Evolutionary conservation across 2,888 invertebrate genomes (phyloP), one percentile per base, ranked within the genome.

Genomic region (Noctua fimbriata): DNA sequence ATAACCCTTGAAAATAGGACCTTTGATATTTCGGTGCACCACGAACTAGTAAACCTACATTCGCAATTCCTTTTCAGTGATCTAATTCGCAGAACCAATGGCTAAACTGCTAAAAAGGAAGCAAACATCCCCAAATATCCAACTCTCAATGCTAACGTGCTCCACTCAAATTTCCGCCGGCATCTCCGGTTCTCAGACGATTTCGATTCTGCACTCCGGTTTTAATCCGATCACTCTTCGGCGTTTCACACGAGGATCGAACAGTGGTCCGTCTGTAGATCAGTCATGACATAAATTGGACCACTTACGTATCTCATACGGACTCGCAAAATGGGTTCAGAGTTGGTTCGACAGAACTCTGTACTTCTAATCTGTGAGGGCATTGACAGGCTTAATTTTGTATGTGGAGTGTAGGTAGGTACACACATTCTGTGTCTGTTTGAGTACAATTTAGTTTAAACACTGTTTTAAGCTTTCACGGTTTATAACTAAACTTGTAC

Each of bases 221-320:
- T 88, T 84, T 93, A 94, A 94, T 94, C 94, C 92, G 92, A 94
- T 94, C 93, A 91, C 90, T 92, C 91, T 92, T 90, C 89, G 86
- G 81, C 89, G 89, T 90, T 92, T 91, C 92, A 89, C 90, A 91
- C 86, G 91, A 89, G 91, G 90, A 89, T 90, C 91, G 90, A 92
- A 92, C 90, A 88, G 85, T 81, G 84, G 85, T 74, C 89, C 85
- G 89, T 91, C 88, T 89, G 88, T 90, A 91, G 93, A 94, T 94
- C 93, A 93, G 89, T 89, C 91, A 85, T 89, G 92, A 92, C 91
- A 91, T 90, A 92, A 92, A 94, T 92, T 91, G 91, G 91, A 90
- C 92, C 92, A 93, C 92, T 93, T 92, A 92, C 88, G 88, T 86
- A 85, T 87, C 89, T 88, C 81, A 90, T 72, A 90, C 89, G 66